phyloP scores from a whole-genome alignment of 2,888 invertebrate genomes.

The Folsomia candida region DNA sequence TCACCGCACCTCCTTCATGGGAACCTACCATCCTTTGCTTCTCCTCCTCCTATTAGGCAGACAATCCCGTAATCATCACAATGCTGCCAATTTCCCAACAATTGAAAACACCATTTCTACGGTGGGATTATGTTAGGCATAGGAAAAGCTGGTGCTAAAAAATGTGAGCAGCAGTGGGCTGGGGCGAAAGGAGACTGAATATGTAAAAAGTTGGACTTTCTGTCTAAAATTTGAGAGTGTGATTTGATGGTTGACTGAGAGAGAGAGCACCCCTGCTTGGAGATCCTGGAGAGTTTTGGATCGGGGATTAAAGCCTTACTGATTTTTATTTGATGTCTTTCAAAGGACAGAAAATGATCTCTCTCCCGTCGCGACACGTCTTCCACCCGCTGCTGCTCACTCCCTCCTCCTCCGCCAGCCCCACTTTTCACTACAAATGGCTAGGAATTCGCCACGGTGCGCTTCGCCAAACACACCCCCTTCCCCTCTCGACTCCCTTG shows the following conservation, averaged over 20 bases:
- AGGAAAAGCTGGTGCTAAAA: not conserved
- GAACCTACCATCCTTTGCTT: no score
- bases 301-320: slow-evolving; percentile 1
- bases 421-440: not conserved
- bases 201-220: not conserved
- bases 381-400: slow-evolving; percentile 1
- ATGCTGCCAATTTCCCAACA: slow-evolving; percentile 4
- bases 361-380: slow-evolving; percentile 4
- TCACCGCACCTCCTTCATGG: not conserved
- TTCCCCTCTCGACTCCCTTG: no score
- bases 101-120: not conserved
- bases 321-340: slow-evolving; percentile 7
- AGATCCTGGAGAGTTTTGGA: not conserved
- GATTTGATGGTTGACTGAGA: not conserved
- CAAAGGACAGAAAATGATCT: slow-evolving; percentile 7
- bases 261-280: no score
- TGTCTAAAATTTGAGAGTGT: not conserved
- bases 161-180: no score
- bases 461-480: not conserved
- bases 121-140: not conserved
- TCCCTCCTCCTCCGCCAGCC: not conserved
- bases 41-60: no score
- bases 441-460: no score
- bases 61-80: not conserved
- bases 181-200: not conserved